A percentile compares a stretch with the other conserved stretches of the same genome.
Conservation (phyloP, 2,797 vertebrate genomes). For the Melanotaenia parkinsoni region DNA sequence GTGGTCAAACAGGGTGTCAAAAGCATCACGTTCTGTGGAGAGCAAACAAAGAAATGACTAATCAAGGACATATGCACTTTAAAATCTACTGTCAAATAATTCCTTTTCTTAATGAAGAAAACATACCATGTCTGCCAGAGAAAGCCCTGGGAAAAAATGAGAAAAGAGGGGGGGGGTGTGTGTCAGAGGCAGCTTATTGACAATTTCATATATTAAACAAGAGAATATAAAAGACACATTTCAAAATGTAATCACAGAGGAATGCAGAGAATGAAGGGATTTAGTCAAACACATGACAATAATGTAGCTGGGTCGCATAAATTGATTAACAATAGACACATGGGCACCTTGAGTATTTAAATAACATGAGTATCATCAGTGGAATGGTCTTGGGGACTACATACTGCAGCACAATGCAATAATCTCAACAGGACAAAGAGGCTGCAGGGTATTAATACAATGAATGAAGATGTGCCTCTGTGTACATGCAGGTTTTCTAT, state of each 20-base stretch:
- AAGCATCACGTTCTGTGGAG: conserved; percentile 92
- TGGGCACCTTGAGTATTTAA: conserved; percentile 50
- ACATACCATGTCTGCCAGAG: conserved; percentile 92
- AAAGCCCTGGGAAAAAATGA: conserved; percentile 84
- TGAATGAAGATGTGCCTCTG: conserved; percentile 47
- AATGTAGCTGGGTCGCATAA: conserved; percentile 51
- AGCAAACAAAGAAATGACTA: conserved; percentile 14
- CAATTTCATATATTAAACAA: conserved; percentile 46
- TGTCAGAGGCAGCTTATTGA: conserved; percentile 23
- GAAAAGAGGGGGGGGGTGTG: neutral
- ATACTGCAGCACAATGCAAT: conserved; percentile 53
- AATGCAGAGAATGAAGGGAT: conserved; percentile 61
- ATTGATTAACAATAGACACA: conserved; percentile 64
- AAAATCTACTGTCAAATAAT: neutral
- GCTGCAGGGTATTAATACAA: conserved; percentile 52
- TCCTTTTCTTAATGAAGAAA: neutral
- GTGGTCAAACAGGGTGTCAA: conserved; percentile 96
- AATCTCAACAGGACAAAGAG: conserved; percentile 25
- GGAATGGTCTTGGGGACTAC: conserved; percentile 33
- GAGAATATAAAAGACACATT: conserved; percentile 11
- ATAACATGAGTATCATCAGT: conserved; percentile 48
- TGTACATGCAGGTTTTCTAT: conserved; percentile 42
- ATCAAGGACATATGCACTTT: neutral
- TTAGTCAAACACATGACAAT: conserved; percentile 58
- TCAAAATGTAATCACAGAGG: conserved; percentile 66